Evolutionary conservation across 2,888 invertebrate genomes (phyloP).

Genomic region (Noctua pronuba): DNA sequence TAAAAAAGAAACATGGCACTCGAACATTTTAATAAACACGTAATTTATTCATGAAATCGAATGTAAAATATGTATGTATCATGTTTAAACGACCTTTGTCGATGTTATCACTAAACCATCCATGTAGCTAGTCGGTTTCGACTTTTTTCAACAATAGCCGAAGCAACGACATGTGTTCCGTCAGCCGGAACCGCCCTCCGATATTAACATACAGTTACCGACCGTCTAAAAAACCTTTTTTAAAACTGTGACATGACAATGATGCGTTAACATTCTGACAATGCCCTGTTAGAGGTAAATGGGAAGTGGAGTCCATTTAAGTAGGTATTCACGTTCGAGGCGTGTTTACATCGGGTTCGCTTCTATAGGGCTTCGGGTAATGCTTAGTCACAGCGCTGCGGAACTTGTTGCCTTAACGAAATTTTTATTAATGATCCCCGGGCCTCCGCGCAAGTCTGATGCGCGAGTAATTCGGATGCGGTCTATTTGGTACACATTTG

Average conservation of each 20-base stretch:
- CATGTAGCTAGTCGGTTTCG: conserved; percentile 77
- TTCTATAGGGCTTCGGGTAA: conserved; percentile 62
- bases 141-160: conserved; percentile 82
- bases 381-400: conserved; percentile 78
- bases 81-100: conserved; percentile 67
- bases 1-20: conserved; percentile 27
- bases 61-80: conserved; percentile 65
- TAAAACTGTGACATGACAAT: conserved; percentile 87
- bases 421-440: conserved; percentile 81
- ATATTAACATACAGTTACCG: conserved; percentile 86
- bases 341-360: conserved; percentile 60
- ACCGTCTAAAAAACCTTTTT: conserved; percentile 79
- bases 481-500: conserved; percentile 74
- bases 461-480: conserved; percentile 75
- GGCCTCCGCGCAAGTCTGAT: conserved; percentile 66
- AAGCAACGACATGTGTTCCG: conserved; percentile 86
- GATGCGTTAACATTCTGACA: conserved; percentile 87
- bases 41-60: conserved; percentile 66
- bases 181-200: conserved; percentile 82
- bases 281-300: conserved; percentile 82
- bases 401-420: conserved; percentile 82
- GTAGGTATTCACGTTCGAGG: conserved; percentile 71
- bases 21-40: conserved; percentile 54
- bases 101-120: conserved; percentile 78
- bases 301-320: conserved; percentile 79